Evolutionary conservation across 2,888 invertebrate genomes (phyloP).

Genomic region (Bellardia bayeri): DNA sequence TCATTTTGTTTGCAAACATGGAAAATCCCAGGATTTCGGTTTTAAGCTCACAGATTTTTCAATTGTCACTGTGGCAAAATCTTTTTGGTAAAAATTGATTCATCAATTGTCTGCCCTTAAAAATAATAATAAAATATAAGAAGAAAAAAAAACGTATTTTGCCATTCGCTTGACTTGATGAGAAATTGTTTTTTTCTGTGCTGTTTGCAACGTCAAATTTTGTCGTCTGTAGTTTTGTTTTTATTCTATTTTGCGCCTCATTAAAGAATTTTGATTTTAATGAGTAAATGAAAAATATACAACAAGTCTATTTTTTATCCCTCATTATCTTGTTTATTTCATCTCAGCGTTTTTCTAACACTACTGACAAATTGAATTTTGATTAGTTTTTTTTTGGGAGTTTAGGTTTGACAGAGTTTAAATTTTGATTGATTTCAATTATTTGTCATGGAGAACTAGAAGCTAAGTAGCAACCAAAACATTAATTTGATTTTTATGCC

Average conservation of each 20-base stretch:
- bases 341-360: conserved; percentile 32
- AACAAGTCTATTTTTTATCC: conserved; percentile 50
- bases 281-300: conserved; percentile 75
- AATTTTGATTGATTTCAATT: conserved; percentile 80
- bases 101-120: conserved; percentile 58
- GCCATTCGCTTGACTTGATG: conserved; percentile 71
- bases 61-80: conserved; percentile 78
- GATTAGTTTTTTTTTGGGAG: conserved; percentile 76
- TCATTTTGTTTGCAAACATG: conserved; percentile 74
- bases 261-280: conserved; percentile 82
- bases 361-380: conserved; percentile 79
- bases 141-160: conserved; percentile 44
- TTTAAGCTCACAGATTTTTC: conserved; percentile 79
- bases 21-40: conserved; percentile 67
- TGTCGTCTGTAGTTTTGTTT: conserved; percentile 30
- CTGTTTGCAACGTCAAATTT: conserved; percentile 3
- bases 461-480: conserved; percentile 9
- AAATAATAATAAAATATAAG: conserved; percentile 8
- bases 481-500: conserved; percentile 46
- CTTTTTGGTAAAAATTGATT: conserved; percentile 61
- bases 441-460: conserved; percentile 76
- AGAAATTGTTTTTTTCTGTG: conserved; percentile 74
- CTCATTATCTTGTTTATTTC: conserved; percentile 48
- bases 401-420: conserved; percentile 30
- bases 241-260: conserved; percentile 81